Base-by-base conservation (phyloP, 2,888 invertebrate genomes). In the Hemicrepidius hirtus region DNA sequence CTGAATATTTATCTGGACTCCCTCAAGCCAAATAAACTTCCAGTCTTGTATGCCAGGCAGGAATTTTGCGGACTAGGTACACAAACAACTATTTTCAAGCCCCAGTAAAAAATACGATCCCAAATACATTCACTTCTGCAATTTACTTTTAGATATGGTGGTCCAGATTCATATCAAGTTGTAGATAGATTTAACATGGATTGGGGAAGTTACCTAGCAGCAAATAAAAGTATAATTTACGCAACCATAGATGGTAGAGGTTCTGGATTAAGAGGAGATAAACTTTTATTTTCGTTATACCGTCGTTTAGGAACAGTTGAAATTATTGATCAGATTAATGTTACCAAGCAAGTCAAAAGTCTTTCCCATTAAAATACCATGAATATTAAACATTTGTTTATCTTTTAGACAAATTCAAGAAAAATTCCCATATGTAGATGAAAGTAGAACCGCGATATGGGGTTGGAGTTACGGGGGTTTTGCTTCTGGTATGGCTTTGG, bases 401-500 rank as follows among this genome's bases (percentile, higher is more conserved):
- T 20, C 1, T 57, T 21, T 32, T 24, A 40, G 18, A 49, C 88
- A 90, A 80, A 88, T 93, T 3, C 93, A 94, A 79, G 84, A 91
- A 59, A 89, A 88, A 62, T 87, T 92, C 13, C 84, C 89, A 0
- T 97, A 92, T 87, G 91, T 98, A 72, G 97, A 98, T 87, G 86
- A 88, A 2, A 90, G 91, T 62, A 92, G 93, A 79, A 94, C 96
- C 0, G 97, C 95, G 55, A 97, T 99, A 81, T 98, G 97, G 97
- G 99, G 99, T 66, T 98, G 98, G 98, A 97, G 97, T 80, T 99
- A 98, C 86, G 99, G 99, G 12, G 99, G 98, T 0, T 98, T 96
- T 86, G 95, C 96, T 0, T 92, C 97, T 0, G 95, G 95, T 3
- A 92, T 97, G 88, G 95, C 94, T 1, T 88, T 98, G 74, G 96